Conservation (phyloP, 2,797 vertebrate genomes). For the Danio albolineatus region DNA sequence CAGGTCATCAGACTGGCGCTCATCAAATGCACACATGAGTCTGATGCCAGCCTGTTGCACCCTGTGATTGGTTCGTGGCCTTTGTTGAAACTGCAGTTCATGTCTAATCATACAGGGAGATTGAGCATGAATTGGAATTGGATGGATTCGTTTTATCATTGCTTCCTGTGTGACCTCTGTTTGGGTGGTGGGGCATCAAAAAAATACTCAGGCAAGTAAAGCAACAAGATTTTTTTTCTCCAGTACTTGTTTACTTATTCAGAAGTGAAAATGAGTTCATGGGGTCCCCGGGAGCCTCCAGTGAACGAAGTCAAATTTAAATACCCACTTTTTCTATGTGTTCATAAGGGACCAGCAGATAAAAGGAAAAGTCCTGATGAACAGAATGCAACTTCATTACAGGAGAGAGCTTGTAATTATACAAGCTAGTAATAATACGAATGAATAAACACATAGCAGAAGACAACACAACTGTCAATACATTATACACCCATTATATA, state of each 20-base stretch:
- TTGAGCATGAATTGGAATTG: constrained; percentile 29
- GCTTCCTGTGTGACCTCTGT: constrained; percentile 35
- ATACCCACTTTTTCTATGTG: neutral
- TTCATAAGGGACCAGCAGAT: neutral
- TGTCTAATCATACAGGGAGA: constrained; percentile 41
- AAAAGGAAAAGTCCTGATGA: constrained; percentile 17
- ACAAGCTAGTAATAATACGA: no score
- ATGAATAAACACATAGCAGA: neutral
- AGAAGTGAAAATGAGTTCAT: constrained; percentile 38
- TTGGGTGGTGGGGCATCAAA: constrained; percentile 13
- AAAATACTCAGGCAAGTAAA: constrained; percentile 19
- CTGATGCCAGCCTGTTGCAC: constrained; percentile 17
- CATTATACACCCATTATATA: no score
- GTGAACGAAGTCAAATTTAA: constrained; percentile 16
- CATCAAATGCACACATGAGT: neutral
- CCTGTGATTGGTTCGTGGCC: constrained; percentile 29
- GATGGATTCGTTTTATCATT: constrained; percentile 44
- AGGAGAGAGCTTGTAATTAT: constrained; percentile 1
- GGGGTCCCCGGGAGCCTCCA: constrained; percentile 16
- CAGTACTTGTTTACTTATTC: constrained; percentile 16
- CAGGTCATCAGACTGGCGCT: constrained; percentile 29
- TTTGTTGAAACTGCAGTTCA: constrained; percentile 45
- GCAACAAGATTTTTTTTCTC: neutral
- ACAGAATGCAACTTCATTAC: constrained; percentile 2
- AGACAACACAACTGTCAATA: no score